Evolutionary conservation across 2,797 vertebrate species (phyloP), one percentile per base, ranked within the genome.

Genomic region (Lepus oiostolus): DNA sequence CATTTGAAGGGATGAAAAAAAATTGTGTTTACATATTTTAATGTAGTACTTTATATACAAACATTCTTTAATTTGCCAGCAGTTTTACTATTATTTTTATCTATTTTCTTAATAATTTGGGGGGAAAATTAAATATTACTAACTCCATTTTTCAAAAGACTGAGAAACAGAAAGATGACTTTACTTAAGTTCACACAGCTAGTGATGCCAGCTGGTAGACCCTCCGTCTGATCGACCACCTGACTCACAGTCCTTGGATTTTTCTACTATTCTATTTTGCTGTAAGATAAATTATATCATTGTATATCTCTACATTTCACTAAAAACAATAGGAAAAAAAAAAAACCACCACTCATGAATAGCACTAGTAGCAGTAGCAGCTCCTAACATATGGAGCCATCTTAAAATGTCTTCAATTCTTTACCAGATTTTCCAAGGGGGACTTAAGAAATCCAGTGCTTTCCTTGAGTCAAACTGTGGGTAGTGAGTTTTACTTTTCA

Each of bases 321-420:
- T 13, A n/a, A 30, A 10, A 28, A 47, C 42, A 47, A 47, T 47
- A 47, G 42, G 6, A 42, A 42, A 47, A 47, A 7, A 42, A 42
- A 42, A 42, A 7, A 7, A 47, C 8, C 28, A 67, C 38, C 35
- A 26, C 58, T 63, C 30, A 3, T 35, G 19, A 79, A 19, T 21
- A 75, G 2, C 21, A 13, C 12, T 7, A 60, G 58, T 2, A 70
- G 22, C 14, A 86, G 4, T 2, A 22, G 13, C n/a, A 85, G 9
- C 4, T 47, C 2, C 2, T 63, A 83, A 88, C 68, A 91, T 89
- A 50, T 5, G n/a, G 54, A 86, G 72, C 13, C 42, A 63, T 75
- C 58, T 85, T 58, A 54, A 91, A 91, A 87, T 79, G 11, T 50
- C 81, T 93, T n/a, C 91, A 93, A 91, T 77, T 9, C 58, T 63